phyloP scores from a whole-genome alignment of 2,888 invertebrate genomes.

The Lochmaea crataegi region DNA sequence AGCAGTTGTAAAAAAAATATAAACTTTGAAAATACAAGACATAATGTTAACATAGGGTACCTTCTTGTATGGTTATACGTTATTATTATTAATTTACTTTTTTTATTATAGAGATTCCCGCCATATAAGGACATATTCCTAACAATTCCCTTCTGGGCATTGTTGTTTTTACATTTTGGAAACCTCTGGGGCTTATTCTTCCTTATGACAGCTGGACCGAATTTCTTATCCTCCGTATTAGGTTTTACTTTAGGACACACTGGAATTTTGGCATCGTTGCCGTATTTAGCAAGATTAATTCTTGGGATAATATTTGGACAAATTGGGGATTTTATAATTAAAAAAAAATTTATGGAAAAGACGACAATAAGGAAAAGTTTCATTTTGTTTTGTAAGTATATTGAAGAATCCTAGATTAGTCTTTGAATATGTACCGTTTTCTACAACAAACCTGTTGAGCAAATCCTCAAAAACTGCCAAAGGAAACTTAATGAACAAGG shows the following conservation, averaged over 20 bases:
- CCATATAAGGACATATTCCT: constrained; percentile 73
- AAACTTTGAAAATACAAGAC: too few relatives aligned
- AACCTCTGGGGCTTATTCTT: constrained; percentile 83
- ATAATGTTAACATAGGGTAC: not conserved
- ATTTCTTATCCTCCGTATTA: constrained; percentile 78
- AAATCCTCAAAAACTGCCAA: too few relatives aligned
- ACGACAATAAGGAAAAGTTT: constrained; percentile 75
- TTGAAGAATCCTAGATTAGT: constrained; percentile 1
- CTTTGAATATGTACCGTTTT: too few relatives aligned
- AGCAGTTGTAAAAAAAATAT: too few relatives aligned
- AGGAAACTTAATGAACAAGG: too few relatives aligned
- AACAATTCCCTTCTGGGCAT: constrained; percentile 77
- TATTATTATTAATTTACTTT: not conserved
- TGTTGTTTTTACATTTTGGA: constrained; percentile 77
- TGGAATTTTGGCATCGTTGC: constrained; percentile 76
- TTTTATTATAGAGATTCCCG: constrained; percentile 69
- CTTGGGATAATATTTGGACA: constrained; percentile 79
- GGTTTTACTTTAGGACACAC: constrained; percentile 79
- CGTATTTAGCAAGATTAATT: constrained; percentile 76
- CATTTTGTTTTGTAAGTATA: constrained; percentile 71
- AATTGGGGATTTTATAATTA: constrained; percentile 74
- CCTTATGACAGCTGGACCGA: constrained; percentile 80
- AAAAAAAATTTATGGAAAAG: constrained; percentile 64
- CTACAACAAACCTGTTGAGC: too few relatives aligned
- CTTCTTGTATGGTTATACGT: not conserved